These are phyloP conservation scores for Calyptommatus sinebrachiatus DNA, from an alignment of 2,113 vertebrate genomes.

Conservation along the genomic window DNA sequence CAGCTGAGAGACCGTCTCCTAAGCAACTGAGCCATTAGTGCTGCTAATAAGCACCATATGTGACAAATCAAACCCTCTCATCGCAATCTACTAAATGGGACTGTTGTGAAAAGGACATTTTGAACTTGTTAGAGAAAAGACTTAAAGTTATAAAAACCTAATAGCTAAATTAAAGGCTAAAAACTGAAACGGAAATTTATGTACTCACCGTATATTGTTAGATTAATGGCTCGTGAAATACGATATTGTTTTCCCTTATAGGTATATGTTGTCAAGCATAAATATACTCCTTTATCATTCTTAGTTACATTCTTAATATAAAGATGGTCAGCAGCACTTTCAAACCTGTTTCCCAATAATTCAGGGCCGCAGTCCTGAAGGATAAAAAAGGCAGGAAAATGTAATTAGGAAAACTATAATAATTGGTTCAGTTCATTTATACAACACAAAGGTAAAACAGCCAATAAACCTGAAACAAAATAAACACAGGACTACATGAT, in stretches of 20 bases:
- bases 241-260: conserved; percentile 67
- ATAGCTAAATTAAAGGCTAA: not conserved
- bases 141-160: not conserved
- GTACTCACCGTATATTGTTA: conserved; percentile 47
- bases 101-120: too few relatives aligned
- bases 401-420: not conserved
- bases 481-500: too few relatives aligned
- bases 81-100: too few relatives aligned
- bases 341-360: conserved; percentile 53
- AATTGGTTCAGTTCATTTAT: not conserved
- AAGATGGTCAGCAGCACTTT: conserved; percentile 36
- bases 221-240: conserved; percentile 73
- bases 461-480: too few relatives aligned
- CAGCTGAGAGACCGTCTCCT: too few relatives aligned
- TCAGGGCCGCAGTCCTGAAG: conserved; percentile 73
- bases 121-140: too few relatives aligned
- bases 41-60: too few relatives aligned
- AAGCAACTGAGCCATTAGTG: too few relatives aligned
- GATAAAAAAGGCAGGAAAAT: not conserved
- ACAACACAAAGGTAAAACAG: not conserved
- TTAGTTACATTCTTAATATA: conserved; percentile 38
- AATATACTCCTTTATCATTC: conserved; percentile 74
- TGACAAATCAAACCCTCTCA: too few relatives aligned
- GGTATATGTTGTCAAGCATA: conserved; percentile 72
- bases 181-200: not conserved